Base-by-base conservation (phyloP, 2,113 vertebrate species). In the Menidia beryllina region DNA sequence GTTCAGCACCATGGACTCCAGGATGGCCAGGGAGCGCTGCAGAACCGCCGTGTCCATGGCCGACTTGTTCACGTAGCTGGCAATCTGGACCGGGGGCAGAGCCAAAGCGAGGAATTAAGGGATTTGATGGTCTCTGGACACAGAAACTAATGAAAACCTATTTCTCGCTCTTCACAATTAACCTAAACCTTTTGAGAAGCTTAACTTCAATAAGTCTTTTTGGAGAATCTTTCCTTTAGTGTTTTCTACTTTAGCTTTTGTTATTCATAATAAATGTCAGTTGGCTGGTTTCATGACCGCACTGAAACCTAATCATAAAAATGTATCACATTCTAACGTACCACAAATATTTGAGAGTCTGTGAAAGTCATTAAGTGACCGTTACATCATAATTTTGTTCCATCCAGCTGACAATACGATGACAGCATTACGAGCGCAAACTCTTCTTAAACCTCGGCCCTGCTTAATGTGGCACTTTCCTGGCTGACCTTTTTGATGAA, bases 1-100 rank as follows among this genome's bases (percentile, higher is more conserved):
- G 57, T 99, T 99, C 75, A 99, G 95, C 79, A 99, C 98, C 97
- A 99, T 99, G 0, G 97, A 99, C 81, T 99, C 97, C 88, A 99
- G 88, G 82, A 99, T 99, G 58, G 98, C 98, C 72, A 99, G 89
- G 0, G 97, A 99, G 3, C 97, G 92, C 87, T 99, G 98, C 77
- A 99, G 88, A 69, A 99, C 97, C 0, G 97, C 97, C 21, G 95
- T 91, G 86, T 99, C 97, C 11, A 96, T 95, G 48, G 95, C 96
- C 0, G 97, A 94, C 85, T 99, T 98, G 91, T 96, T 98, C 87
- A 98, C 97, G 1, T 94, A 99, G 83, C 97, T 94, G 54, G 97
- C 96, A 66, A 99, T 98, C 98, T 99, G 85, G 51, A 90, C 17
- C 24, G 6, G 21, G 26, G 20, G 38, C 41, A 38, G 51, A 49